Evolutionary conservation across 2,113 vertebrate genomes (phyloP).

Genomic region (Grantiella picta): DNA sequence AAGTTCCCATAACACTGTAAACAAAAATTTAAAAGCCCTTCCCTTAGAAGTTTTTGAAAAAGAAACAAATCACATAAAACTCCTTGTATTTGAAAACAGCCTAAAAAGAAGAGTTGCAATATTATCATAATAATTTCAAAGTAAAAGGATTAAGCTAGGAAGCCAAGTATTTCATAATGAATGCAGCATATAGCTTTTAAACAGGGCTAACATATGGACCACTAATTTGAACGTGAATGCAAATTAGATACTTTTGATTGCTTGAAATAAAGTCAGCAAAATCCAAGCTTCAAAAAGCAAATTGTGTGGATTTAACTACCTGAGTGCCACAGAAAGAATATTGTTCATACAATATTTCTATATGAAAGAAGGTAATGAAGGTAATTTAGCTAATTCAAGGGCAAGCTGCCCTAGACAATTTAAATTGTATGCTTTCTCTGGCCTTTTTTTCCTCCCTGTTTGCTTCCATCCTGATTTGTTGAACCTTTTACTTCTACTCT

Average conservation of each 20-base stretch:
- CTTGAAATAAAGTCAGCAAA: constrained; percentile 81
- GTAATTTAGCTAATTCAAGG: constrained; percentile 37
- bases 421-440: not conserved
- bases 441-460: not conserved
- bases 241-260: constrained; percentile 82
- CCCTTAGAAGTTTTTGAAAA: constrained; percentile 39
- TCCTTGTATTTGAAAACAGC: constrained; percentile 38
- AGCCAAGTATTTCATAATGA: constrained; percentile 80
- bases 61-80: constrained; percentile 24
- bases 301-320: constrained; percentile 75
- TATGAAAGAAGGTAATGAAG: constrained; percentile 35
- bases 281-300: constrained; percentile 75
- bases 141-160: constrained; percentile 66
- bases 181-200: constrained; percentile 81
- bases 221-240: constrained; percentile 81
- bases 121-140: constrained; percentile 74
- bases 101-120: constrained; percentile 71
- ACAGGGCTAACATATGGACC: constrained; percentile 84
- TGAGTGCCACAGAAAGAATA: constrained; percentile 66
- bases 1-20: constrained; percentile 60
- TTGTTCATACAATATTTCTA: constrained; percentile 54
- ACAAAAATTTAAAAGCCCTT: constrained; percentile 64
- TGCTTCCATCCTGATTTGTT: not conserved
- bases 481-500: not conserved
- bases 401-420: constrained; percentile 20